Percentiles rank a stretch among this genome's conserved stretches.
These are phyloP conservation scores for Spodoptera exigua DNA, from an alignment of 2,888 invertebrate species.

Conservation along the genomic window DNA sequence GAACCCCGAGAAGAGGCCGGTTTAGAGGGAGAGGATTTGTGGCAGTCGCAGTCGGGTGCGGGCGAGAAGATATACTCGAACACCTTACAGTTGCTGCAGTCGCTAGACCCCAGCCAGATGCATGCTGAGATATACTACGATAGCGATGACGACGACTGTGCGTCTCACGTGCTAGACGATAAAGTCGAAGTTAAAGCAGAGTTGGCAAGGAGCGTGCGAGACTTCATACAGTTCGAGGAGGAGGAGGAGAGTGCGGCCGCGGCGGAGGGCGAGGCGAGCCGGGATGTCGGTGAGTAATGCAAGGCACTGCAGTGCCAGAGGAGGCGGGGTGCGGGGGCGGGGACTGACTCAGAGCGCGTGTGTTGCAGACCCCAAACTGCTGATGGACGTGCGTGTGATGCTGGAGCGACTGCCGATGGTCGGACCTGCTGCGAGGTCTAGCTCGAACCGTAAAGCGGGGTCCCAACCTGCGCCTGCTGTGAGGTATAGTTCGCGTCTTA, in stretches of 20 bases:
- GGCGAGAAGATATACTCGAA: background rate
- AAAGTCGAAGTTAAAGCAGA: background rate
- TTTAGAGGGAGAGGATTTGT: too few species aligned
- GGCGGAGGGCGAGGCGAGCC: background rate
- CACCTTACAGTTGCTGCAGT: slow-evolving; percentile 17
- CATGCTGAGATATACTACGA: slow-evolving; percentile 31
- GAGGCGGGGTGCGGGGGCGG: background rate
- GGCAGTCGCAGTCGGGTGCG: too few species aligned
- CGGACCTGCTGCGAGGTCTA: too few species aligned
- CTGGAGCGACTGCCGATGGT: background rate
- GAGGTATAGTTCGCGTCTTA: too few species aligned
- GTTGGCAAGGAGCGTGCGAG: background rate
- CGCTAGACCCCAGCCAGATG: slow-evolving; percentile 25
- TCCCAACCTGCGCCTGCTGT: too few species aligned
- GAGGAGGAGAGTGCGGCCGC: slow-evolving; percentile 1
- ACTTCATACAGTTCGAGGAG: slow-evolving; percentile 16
- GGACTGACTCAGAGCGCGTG: background rate
- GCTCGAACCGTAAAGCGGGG: too few species aligned
- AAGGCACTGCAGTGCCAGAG: background rate
- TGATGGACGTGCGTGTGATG: background rate
- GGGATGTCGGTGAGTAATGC: background rate
- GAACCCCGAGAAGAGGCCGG: too few species aligned
- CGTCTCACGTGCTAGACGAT: background rate
- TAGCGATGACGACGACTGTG: slow-evolving; percentile 37
- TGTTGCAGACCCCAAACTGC: background rate